Evolutionary conservation across 2,113 vertebrate genomes (phyloP), one percentile per base, ranked within the genome.

Genomic region (Nothobranchius kuhntae): DNA sequence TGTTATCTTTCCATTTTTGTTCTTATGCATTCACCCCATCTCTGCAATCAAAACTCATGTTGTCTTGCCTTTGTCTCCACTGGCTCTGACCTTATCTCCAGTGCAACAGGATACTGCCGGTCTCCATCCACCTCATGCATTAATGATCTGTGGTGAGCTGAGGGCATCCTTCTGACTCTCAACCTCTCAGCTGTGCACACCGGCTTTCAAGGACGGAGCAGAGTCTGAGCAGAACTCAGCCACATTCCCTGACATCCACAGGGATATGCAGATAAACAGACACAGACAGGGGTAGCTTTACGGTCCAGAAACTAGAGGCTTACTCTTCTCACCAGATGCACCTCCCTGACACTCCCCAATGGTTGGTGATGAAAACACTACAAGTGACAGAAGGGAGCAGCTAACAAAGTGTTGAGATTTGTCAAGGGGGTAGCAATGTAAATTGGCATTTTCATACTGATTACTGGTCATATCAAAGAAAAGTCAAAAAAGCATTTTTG

Each of bases 91-190:
- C 90, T 90, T 90, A 90, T 87, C 85, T 90, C 87, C 87, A 80
- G 84, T 84, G 89, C 86, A 91, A 90, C 86, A 88, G 73, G 88
- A 92, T 89, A 83, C 88, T 87, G 82, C 82, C 76, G 80, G 79
- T 88, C 89, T 89, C 84, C 79, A 86, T 87, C 89, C 89, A 81
- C 80, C 89, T 93, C 88, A 92, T 92, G 86, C 88, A 92, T 91
- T 91, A 92, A 89, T 92, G 90, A 91, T 92, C 89, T 85, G 89
- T 78, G 87, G 86, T 73, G 86, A 91, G 83, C 81, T 85, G 78
- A 87, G 86, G 88, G 88, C 87, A 89, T 89, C 85, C 82, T 83
- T 91, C 90, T 90, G 90, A 87, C 88, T 90, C 87, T 68, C 83
- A 70, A 80, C 75, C 81, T 65, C 80, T 80, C 83, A 79, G 66